Conservation (phyloP, 2,113 vertebrate species). For the Addax nasomaculatus region DNA sequence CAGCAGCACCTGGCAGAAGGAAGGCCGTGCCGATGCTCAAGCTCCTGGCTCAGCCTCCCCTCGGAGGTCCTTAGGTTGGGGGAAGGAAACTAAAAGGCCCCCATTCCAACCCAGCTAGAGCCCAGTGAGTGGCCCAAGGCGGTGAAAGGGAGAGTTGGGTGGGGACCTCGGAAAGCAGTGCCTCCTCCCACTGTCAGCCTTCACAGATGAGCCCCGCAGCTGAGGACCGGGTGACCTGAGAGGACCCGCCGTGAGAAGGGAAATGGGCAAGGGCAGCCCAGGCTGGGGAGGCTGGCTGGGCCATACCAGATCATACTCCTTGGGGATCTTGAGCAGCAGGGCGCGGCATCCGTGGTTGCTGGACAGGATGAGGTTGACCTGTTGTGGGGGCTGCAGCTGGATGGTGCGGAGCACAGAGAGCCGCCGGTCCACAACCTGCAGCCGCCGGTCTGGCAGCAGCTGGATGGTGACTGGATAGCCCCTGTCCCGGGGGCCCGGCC, state of each 20-base stretch:
- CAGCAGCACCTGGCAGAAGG: conserved; percentile 85
- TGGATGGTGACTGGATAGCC: conserved; percentile 80
- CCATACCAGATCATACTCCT: conserved; percentile 95
- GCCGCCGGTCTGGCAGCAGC: conserved; percentile 80
- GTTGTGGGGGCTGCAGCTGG: conserved; percentile 77
- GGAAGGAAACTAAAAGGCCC: not conserved
- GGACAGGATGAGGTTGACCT: conserved; percentile 85
- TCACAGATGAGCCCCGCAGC: not conserved
- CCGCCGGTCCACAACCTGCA: conserved; percentile 85
- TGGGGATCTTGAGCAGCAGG: conserved; percentile 91
- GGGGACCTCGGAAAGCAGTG: not conserved
- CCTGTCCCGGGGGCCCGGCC: conserved; percentile 84
- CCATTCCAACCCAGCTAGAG: not conserved
- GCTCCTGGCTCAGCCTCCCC: not conserved
- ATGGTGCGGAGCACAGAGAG: conserved; percentile 82
- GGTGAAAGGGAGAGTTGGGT: not conserved
- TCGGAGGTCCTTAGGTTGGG: not conserved
- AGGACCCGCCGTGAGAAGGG: not conserved
- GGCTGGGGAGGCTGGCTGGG: not conserved
- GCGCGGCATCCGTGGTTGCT: conserved; percentile 79
- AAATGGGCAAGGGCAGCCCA: not conserved
- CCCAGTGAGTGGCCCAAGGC: not conserved
- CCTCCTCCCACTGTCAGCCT: not conserved
- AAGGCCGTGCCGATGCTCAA: fast-evolving
- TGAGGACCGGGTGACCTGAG: not conserved